Evolutionary conservation across 2,797 vertebrate genomes (phyloP), one percentile per base, ranked within the genome.

Genomic region (Aphelocoma californica): DNA sequence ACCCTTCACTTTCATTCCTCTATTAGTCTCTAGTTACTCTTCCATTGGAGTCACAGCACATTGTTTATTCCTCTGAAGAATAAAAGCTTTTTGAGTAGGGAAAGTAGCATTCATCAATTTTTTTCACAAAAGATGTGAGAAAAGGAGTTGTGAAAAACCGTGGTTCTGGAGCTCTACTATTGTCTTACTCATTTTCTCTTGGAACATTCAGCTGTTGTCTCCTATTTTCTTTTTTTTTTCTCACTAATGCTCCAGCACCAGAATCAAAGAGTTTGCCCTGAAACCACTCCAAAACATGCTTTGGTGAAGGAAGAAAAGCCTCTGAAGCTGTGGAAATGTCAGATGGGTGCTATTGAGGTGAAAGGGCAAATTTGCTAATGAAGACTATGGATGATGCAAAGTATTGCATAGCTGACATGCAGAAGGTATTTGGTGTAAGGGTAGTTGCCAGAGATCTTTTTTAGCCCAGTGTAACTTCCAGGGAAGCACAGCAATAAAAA

Each of bases 291-390:
- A n/a, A 81, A 42, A 74, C 0, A 1, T 75, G 54, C 73, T 94
- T 79, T 90, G 54, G 57, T 58, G 62, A 47, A 78, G 81, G 45
- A 75, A 24, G 45, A 87, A 79, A 81, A 84, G 56, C 50, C 50
- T 95, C 82, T 92, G 69, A 88, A 87, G 44, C 44, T 79, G 51
- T 92, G 75, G 53, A 72, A 92, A 69, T 88, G 73, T 84, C 50
- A 66, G 50, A 86, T 75, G 18, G 38, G 79, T 86, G 36, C 79
- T 89, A 19, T 58, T 82, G 72, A 80, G 79, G 65, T 88, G 70
- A 74, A 93, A 92, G 75, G 73, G 82, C 21, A 64, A 62, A 88
- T 66, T 48, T 87, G 83, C 67, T 90, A 77, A 77, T 90, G 56
- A 62, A 88, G 66, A 25, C 44, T 58, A 31, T 44, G 40, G 70